Base-by-base conservation (phyloP, 2,888 invertebrate genomes). In the Prosopocoilus inquinatus region DNA sequence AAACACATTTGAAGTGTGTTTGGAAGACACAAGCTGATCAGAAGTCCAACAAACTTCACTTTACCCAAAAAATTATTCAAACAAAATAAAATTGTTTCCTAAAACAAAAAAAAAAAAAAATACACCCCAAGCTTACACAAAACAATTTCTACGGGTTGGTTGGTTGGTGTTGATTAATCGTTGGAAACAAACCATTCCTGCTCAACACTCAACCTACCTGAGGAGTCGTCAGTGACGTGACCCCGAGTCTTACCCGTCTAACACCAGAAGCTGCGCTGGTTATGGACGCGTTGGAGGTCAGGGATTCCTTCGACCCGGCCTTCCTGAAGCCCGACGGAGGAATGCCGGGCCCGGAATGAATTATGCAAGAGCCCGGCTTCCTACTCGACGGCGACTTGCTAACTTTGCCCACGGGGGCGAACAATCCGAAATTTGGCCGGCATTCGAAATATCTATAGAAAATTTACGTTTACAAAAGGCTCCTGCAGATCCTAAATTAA, bases 361-460 rank as follows among this genome's bases (percentile, higher is more conserved):
- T 81, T 58, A 82, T 81, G 76, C 85, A 87, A 62, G 81, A 79
- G 65, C 82, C 82, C 44, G 84, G 84, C 70, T 84, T 84, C 67
- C 85, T 80, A 75, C 83, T 88, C 49, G 89, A 88, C 32, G 93
- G 94, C 43, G 93, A 91, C 60, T 89, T 86, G 67, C 89, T 88
- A 61, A 97, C 92, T 81, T 97, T 97, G 70, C 90, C 85, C 54
- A 90, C 81, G 1, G 96, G 96, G 16, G 96, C 94, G 79, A 98
- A 98, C 58, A 98, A 82, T 1, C 98, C 98, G 78, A 89, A 91
- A 72, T 91, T 89, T 36, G 91, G 89, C 61, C 87, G 84, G 77
- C 97, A 98, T 64, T 91, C 89, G 80, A 98, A 98, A 80, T 98
- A 98, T 79, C 96, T 94, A 70, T 61, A 67, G 20, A 28, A 28